Base-by-base conservation (phyloP, 2,888 invertebrate species). In the Drosophila mayaguana region DNA sequence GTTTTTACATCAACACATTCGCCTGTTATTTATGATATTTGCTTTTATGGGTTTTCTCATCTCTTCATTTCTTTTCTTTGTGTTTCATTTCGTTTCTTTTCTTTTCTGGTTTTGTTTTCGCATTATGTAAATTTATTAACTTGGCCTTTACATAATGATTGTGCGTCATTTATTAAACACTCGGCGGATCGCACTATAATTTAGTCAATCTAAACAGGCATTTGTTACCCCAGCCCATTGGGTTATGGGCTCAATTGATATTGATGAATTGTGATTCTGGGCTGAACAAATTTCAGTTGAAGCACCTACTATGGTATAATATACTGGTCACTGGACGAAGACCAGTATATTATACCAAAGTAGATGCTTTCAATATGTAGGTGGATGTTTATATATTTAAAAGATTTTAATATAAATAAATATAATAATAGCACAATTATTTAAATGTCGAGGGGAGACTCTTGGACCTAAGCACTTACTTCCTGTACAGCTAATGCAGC, bases 111-210 rank as follows among this genome's bases (percentile, higher is more conserved):
- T 40, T 40, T 40, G 18, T 62, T 45, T 64, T 54, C 32, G 43
- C 59, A 65, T 81, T 78, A 68, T 72, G 72, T 34, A 69, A 69
- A 62, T 61, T 16, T 18, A 36, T 48, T 28, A 5, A 18, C 22
- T 34, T n/a, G 32, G 36, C 2, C 36, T 51, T 66, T 38, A 66
- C 57, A 57, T 66, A 56, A 43, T 32, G 34, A 56, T 34, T 34
- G 38, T 34, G 20, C 18, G n/a, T n/a, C 34, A 14, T 11, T 54
- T 54, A 32, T 40, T 28, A 42, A 55, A 20, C 28, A 14, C 28
- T 14, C 28, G 0, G 18, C 28, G 8, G 7, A 5, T 6, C 7
- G 6, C 18, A 20, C 43, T 34, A 11, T 20, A 11, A 56, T 43
- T 11, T 56, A n/a, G 34, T 20, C 42, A 43, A 50, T 50, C n/a